Percentiles rank a stretch among this genome's conserved stretches.
These are phyloP conservation scores for Montipora sp. DNA, from an alignment of 64 coral and sea anemone genomes.

Conservation along the genomic window DNA sequence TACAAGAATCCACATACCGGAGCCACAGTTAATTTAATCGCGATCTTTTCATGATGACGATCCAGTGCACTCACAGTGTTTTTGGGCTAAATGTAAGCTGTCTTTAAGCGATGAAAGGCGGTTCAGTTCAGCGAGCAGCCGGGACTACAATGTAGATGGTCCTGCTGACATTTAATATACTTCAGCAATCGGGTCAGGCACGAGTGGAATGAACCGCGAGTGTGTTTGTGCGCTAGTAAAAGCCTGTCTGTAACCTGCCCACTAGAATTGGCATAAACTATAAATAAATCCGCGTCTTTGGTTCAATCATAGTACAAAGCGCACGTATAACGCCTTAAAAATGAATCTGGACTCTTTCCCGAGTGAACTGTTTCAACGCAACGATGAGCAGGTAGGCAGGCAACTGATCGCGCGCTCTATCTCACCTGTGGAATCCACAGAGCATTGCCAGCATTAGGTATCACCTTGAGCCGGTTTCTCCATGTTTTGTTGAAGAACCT, in stretches of 20 bases:
- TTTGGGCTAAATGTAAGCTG: slow-evolving; percentile 29
- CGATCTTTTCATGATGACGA: neutral
- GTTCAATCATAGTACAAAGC: neutral
- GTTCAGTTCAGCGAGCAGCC: slow-evolving; percentile 13
- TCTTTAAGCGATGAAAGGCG: slow-evolving; percentile 23
- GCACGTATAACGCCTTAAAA: neutral
- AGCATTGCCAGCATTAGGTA: slow-evolving; percentile 88
- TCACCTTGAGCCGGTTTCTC: slow-evolving; percentile 89
- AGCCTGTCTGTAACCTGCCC: slow-evolving; percentile 60
- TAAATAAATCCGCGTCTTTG: slow-evolving; percentile 42
- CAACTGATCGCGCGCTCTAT: neutral
- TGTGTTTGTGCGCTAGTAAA: slow-evolving; percentile 21
- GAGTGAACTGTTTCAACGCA: slow-evolving; percentile 13
- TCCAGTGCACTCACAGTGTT: neutral
- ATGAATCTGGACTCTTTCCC: neutral
- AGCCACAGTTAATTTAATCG: neutral
- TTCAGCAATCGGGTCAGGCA: slow-evolving; percentile 51
- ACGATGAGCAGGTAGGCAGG: neutral
- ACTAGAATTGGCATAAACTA: slow-evolving; percentile 61
- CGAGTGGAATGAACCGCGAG: slow-evolving; percentile 73
- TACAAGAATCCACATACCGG: neutral
- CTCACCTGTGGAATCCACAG: slow-evolving; percentile 84
- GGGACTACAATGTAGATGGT: neutral
- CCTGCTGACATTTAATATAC: slow-evolving; percentile 72
- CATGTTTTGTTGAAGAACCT: slow-evolving; percentile 85